A percentile compares a stretch with the other conserved stretches of the same genome.
These are phyloP conservation scores for Ormyrus thymus DNA, from an alignment of 2,888 invertebrate species.

Conservation along the genomic window DNA sequence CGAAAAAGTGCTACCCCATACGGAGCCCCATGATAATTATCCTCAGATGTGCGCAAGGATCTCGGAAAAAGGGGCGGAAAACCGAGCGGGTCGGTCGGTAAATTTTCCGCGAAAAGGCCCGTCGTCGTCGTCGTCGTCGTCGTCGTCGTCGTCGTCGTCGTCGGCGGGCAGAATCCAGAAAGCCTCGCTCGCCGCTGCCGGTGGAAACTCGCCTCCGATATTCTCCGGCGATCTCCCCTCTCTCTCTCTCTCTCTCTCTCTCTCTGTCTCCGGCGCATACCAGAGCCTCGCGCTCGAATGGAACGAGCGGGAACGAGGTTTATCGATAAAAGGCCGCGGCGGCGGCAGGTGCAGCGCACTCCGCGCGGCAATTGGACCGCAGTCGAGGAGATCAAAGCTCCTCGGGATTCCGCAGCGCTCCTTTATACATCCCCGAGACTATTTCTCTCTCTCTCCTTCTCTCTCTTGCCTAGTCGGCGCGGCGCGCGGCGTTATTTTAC, in stretches of 20 bases:
- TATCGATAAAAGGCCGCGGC: constrained; percentile 33
- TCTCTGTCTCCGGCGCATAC: constrained; percentile 14
- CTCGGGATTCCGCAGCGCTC: neutral
- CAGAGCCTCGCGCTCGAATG: constrained; percentile 26
- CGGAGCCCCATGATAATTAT: constrained; percentile 8
- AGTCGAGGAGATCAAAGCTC: constrained; percentile 28
- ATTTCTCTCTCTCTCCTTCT: no score
- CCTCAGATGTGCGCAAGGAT: no score
- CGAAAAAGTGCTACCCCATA: constrained; percentile 12
- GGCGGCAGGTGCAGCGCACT: constrained; percentile 12
- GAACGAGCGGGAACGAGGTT: constrained; percentile 29
- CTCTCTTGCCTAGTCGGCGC: no score
- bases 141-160: no score
- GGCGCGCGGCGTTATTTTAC: no score
- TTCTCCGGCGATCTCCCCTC: neutral
- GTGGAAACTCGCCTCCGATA: neutral
- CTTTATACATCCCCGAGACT: no score
- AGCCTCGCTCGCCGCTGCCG: neutral
- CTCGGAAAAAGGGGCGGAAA: no score
- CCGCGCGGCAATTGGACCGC: constrained; percentile 2
- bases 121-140: no score
- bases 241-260: neutral
- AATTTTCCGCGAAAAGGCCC: constrained; percentile 39
- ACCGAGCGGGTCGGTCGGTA: constrained; percentile 5
- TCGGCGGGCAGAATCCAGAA: no score